phyloP scores from a whole-genome alignment of 2,113 vertebrate genomes.

The Hylia prasina region DNA sequence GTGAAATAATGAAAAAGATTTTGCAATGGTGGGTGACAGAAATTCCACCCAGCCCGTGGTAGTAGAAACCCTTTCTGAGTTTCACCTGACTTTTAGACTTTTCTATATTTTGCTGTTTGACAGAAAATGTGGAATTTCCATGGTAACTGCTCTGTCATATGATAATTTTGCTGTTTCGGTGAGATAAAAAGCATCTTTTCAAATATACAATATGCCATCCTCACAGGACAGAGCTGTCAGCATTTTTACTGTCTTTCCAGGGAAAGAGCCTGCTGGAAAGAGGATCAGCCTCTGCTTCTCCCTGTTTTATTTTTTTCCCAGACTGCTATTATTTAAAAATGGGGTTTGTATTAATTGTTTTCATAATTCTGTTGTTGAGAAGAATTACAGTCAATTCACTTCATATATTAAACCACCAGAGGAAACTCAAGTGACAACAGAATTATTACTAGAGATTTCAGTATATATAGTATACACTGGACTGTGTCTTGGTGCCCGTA shows the following conservation, averaged over 20 bases:
- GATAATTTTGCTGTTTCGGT: slow-evolving; percentile 33
- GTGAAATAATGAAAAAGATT: not conserved
- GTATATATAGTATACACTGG: not conserved
- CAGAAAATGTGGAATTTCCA: slow-evolving; percentile 41
- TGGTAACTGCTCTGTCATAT: slow-evolving; percentile 19
- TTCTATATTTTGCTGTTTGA: slow-evolving; percentile 21
- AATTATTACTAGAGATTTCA: not conserved
- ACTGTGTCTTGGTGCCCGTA: not conserved
- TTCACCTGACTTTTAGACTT: not conserved
- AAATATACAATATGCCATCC: not conserved
- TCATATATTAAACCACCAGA: not conserved
- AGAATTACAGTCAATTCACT: not conserved
- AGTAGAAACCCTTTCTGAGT: not conserved
- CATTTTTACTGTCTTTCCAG: not conserved
- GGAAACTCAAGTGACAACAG: not conserved
- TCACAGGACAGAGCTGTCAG: not conserved
- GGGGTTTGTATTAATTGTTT: not conserved
- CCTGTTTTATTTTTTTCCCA: not conserved
- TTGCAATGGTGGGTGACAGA: not conserved
- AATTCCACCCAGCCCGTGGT: not conserved
- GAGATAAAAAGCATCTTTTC: slow-evolving; percentile 19
- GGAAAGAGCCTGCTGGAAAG: not conserved
- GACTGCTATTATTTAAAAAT: not conserved
- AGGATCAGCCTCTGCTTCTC: not conserved
- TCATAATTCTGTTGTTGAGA: not conserved